Base-by-base conservation (phyloP, 2,888 invertebrate genomes). In the Rotaria magnacalcarata region DNA sequence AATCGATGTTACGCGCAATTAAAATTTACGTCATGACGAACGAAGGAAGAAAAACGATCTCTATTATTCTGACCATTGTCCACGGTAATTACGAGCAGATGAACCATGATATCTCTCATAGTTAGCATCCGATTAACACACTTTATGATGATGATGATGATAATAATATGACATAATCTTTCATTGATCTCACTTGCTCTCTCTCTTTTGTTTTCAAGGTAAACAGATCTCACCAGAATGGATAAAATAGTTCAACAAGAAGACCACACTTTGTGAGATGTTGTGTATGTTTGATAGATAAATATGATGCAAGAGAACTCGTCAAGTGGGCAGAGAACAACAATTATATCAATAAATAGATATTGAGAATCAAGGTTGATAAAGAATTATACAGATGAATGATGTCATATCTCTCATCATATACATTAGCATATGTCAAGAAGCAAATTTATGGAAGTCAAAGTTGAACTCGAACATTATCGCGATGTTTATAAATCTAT, bases 81-180 rank as follows among this genome's bases (percentile, higher is more conserved):
- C 67, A 67, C n/a, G 67, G 27, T 67, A 67, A 67, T 67, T 34
- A 67, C 67, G 67, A 34, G n/a, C 67, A 67, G 67, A 67, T 67
- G 67, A 67, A 34, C 67, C 67, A n/a, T 27, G 27, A 16, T 10
- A 67, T 7, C 16, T 67, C 34, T 27, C 2, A 11, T 34, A 67
- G 67, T 67, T 14, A 67, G 16, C 6, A 67, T 67, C 27, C 67
- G 27, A 34, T 34, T 67, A 67, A 67, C 67, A 67, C 34, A 27
- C 14, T 67, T 67, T 2, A 14, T 67, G 8, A 67, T 16, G 67
- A 67, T 67, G 67, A n/a, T 2, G 34, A 34, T 34, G 34, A 34
- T 34, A 34, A 67, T 16, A 3, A 67, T 67, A 67, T 67, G 67
- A 67, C 67, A 67, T 67, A 67, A 67, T 34, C 67, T 67, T 67